Evolutionary conservation across 2,888 invertebrate genomes (phyloP).

Genomic region (Bruchidius siliquastri): DNA sequence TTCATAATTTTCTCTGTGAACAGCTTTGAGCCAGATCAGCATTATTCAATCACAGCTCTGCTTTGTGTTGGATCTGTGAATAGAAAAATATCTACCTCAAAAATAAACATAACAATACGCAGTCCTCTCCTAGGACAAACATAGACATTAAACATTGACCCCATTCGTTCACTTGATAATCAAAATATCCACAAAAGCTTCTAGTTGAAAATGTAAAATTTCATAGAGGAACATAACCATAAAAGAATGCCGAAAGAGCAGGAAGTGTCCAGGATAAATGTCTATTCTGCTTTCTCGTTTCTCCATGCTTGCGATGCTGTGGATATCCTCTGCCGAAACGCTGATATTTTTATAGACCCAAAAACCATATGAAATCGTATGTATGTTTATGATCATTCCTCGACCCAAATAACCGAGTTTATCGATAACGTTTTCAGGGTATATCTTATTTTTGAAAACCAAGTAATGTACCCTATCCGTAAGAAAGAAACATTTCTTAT

Average conservation of each 20-base stretch:
- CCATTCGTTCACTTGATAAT: neutral
- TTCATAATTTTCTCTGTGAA: too few relatives aligned
- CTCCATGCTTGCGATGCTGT: neutral
- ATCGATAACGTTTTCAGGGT: too few relatives aligned
- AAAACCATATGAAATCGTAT: neutral
- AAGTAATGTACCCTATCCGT: too few relatives aligned
- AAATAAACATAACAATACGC: too few relatives aligned
- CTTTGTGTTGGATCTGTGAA: too few relatives aligned
- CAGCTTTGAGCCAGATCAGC: too few relatives aligned
- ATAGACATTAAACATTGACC: neutral
- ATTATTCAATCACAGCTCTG: too few relatives aligned
- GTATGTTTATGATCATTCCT: neutral
- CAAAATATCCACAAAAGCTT: neutral
- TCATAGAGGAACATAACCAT: neutral
- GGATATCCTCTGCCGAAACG: neutral
- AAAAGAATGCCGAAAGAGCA: neutral
- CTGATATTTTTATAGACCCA: neutral
- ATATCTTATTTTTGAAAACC: too few relatives aligned
- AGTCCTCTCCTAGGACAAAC: too few relatives aligned
- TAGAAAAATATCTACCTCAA: too few relatives aligned
- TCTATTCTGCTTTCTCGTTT: neutral
- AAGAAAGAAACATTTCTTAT: too few relatives aligned
- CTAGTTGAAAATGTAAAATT: neutral
- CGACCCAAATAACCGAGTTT: neutral
- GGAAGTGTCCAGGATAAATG: neutral